phyloP scores from a whole-genome alignment of 2,113 vertebrate genomes.

The Zonotrichia leucophrys region DNA sequence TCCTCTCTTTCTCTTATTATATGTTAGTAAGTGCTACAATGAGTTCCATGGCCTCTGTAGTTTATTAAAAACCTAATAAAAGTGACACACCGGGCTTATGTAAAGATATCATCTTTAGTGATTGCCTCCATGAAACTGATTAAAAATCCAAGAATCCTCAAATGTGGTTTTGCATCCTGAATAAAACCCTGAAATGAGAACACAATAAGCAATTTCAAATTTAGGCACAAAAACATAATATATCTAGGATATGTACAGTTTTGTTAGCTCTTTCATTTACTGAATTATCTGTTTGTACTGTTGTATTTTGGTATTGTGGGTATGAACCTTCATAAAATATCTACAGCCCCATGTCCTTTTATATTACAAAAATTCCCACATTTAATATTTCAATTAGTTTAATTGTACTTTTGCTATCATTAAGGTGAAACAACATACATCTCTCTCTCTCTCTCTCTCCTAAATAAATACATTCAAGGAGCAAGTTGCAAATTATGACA shows the following conservation, averaged over 20 bases:
- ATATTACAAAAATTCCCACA: not conserved
- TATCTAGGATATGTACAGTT: not conserved
- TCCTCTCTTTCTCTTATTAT: not conserved
- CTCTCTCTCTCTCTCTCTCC: not conserved
- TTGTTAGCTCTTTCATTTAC: not conserved
- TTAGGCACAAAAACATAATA: not conserved
- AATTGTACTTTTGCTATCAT: not conserved
- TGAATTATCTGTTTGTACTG: not conserved
- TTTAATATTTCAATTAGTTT: not conserved
- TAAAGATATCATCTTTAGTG: not conserved
- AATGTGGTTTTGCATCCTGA: not conserved
- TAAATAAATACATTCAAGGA: not conserved
- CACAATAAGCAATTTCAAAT: not conserved
- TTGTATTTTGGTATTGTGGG: not conserved
- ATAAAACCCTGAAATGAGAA: not conserved
- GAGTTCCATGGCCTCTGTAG: not conserved
- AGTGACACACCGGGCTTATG: not conserved
- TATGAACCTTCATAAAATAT: not conserved
- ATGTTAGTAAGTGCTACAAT: not conserved
- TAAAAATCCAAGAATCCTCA: not conserved
- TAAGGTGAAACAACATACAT: not conserved
- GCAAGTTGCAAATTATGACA: not conserved
- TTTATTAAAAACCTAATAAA: not conserved
- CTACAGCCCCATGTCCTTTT: too few relatives aligned
- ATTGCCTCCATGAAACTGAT: not conserved